These are phyloP conservation scores for Strigops habroptila DNA, from an alignment of 2,113 vertebrate genomes.

Conservation along the genomic window DNA sequence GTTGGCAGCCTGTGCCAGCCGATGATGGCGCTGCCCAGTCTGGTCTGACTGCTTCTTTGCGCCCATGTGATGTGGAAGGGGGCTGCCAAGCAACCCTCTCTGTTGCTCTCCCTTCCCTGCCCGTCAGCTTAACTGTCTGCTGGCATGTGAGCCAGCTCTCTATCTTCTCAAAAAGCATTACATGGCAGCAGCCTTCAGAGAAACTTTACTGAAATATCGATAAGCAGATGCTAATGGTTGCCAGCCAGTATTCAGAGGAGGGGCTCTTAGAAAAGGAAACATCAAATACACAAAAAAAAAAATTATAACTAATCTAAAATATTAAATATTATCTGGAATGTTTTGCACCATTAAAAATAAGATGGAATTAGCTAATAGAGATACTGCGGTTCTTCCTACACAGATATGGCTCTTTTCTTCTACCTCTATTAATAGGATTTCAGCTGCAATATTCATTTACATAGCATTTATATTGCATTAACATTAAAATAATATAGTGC, in stretches of 20 bases:
- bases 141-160: not conserved
- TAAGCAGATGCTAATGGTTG: not conserved
- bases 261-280: not conserved
- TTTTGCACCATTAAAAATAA: not conserved
- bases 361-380: not conserved
- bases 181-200: not conserved
- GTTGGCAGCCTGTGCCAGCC: not conserved
- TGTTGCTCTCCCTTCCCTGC: not conserved
- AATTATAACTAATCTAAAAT: not conserved
- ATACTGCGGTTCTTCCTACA: not conserved
- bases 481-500: not conserved
- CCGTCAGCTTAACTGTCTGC: not conserved
- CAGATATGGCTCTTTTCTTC: conserved; percentile 6
- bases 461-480: not conserved
- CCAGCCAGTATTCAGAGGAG: not conserved
- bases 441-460: not conserved
- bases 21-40: not conserved
- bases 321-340: not conserved
- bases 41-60: not conserved
- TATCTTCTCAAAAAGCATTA: not conserved
- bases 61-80: not conserved
- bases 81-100: not conserved
- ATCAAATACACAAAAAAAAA: not conserved
- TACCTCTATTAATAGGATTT: conserved; percentile 27
- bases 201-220: not conserved